Conservation (phyloP, 2,888 invertebrate species). For the Drosophila formosana region DNA sequence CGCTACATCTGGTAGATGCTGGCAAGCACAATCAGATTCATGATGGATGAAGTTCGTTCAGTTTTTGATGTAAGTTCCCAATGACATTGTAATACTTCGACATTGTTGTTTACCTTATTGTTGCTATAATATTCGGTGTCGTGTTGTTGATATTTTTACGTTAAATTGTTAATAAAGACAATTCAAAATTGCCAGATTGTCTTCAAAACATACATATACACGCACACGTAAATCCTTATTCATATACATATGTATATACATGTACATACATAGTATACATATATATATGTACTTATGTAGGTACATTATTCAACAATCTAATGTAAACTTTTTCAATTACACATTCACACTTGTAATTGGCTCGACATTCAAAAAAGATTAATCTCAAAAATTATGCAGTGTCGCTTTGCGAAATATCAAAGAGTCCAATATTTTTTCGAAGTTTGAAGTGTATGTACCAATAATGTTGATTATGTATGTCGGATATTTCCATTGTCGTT, state of each 20-base stretch:
- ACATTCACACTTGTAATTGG: too few relatives aligned
- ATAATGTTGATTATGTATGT: too few relatives aligned
- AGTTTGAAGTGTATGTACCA: too few relatives aligned
- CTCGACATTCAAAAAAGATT: too few relatives aligned
- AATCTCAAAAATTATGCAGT: too few relatives aligned
- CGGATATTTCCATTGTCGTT: too few relatives aligned
- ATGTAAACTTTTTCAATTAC: too few relatives aligned
- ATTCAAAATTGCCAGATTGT: constrained; percentile 53
- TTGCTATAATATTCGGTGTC: constrained; percentile 36
- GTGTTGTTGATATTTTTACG: constrained; percentile 55
- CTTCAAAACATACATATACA: constrained; percentile 13
- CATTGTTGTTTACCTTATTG: constrained; percentile 27
- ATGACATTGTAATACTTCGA: constrained; percentile 10
- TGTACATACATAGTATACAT: too few relatives aligned
- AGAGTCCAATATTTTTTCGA: too few relatives aligned
- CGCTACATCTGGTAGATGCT: constrained; percentile 49
- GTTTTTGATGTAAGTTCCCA: constrained; percentile 16
- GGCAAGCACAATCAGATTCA: constrained; percentile 7
- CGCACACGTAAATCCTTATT: neutral
- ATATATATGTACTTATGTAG: too few relatives aligned
- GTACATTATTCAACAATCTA: too few relatives aligned
- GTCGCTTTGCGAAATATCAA: too few relatives aligned
- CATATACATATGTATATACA: neutral
- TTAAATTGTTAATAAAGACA: constrained; percentile 61
- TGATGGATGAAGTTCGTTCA: constrained; percentile 49